Evolutionary conservation across 2,888 invertebrate species (phyloP), one percentile per base, ranked within the genome.

Genomic region (Tholera decimalis): DNA sequence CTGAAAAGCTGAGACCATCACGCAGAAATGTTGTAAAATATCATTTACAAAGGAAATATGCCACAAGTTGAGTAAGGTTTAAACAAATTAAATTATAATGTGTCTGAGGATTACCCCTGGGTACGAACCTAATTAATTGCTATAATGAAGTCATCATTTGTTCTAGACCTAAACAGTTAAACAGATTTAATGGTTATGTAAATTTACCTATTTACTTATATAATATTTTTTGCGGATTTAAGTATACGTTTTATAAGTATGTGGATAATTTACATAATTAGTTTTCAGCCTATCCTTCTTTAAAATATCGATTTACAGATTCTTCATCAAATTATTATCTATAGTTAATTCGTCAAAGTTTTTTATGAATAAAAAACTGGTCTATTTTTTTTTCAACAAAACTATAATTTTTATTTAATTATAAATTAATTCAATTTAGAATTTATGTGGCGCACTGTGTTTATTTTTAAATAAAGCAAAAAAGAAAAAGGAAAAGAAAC

Each of bases 11-110:
- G 2, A 8, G 15, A 15, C 35, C 35, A 35, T 15, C 35, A 15
- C 35, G 15, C 35, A 15, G 5, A 35, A 9, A 30, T 15, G n/a
- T n/a, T n/a, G n/a, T n/a, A n/a, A n/a, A n/a, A n/a, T n/a, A n/a
- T n/a, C n/a, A n/a, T n/a, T n/a, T n/a, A 28, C 7, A 41, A 64
- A 73, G 59, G 59, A 65, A 73, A 57, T 78, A 59, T 78, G 73
- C 74, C 79, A 73, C 54, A 8, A 2, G n/a, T 6, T 20, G 3
- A 46, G 18, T 33, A 9, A 22, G 15, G 15, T 24, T 41, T 3
- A 43, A 30, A 51, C 22, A 26, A 63, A 37, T 44, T 33, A 3
- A 26, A 39, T 64, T 22, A 44, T 43, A 30, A 44, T 37, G 9
- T 35, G n/a, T 35, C 24, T 7, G 20, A 26, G 41, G 47, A 24